Evolutionary conservation across 2,113 vertebrate species (phyloP).

Genomic region (Otocyon megalotis): DNA sequence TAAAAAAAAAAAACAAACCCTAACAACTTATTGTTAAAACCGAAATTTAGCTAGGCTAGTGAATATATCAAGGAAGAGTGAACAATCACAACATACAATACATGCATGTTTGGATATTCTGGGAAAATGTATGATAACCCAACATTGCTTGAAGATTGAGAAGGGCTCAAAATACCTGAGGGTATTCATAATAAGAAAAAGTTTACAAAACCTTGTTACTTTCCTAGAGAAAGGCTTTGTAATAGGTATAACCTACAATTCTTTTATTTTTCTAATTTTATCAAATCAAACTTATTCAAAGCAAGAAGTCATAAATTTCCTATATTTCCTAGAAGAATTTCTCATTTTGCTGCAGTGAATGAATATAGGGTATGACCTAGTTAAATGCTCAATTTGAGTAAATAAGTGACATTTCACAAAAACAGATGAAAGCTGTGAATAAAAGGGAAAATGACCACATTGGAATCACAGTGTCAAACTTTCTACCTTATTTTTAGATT

Average conservation of each 20-base stretch:
- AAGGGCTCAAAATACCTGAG: not conserved
- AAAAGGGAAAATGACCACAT: not conserved
- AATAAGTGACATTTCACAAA: not conserved
- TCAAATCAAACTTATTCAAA: not conserved
- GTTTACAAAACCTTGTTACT: not conserved
- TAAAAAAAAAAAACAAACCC: not conserved
- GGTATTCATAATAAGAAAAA: not conserved
- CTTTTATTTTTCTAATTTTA: not conserved
- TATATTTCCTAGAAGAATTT: conserved; percentile 6
- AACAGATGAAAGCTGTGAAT: not conserved
- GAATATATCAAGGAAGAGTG: not conserved
- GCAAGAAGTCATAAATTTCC: not conserved
- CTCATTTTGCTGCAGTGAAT: not conserved
- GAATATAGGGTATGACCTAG: not conserved
- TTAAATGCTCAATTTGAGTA: not conserved
- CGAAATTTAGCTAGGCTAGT: not conserved
- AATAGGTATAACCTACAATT: not conserved
- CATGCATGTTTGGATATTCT: not conserved
- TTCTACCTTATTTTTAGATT: not conserved
- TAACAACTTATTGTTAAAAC: not conserved
- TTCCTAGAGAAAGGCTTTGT: not conserved
- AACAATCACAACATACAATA: not conserved
- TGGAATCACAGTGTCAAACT: not conserved
- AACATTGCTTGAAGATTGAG: not conserved
- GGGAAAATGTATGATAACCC: not conserved